These are phyloP conservation scores for Anniella stebbinsi DNA, from an alignment of 2,797 vertebrate species.

Conservation along the genomic window DNA sequence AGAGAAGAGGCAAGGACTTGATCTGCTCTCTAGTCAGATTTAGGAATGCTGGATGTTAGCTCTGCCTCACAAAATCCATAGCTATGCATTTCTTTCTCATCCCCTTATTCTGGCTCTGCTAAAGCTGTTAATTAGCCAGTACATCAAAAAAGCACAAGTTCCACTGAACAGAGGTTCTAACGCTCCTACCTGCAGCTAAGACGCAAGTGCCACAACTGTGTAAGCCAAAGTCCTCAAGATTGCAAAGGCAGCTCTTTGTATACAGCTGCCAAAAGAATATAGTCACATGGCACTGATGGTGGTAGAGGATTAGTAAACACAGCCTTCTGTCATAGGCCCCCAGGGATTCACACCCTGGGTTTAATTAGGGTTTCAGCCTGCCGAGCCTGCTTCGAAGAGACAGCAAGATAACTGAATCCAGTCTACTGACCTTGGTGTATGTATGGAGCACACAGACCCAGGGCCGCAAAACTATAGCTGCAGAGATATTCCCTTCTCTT, in stretches of 20 bases:
- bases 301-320: constrained; percentile 62
- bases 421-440: constrained; percentile 37
- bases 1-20: constrained; percentile 20
- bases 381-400: constrained; percentile 63
- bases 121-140: constrained; percentile 57
- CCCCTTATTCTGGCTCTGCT: constrained; percentile 23
- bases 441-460: constrained; percentile 26
- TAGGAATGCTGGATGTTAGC: constrained; percentile 43
- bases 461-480: constrained; percentile 14
- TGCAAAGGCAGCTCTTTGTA: constrained; percentile 53
- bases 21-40: constrained; percentile 19
- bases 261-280: constrained; percentile 72
- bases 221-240: constrained; percentile 59
- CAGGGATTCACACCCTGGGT: constrained; percentile 63
- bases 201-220: constrained; percentile 69
- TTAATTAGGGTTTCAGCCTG: constrained; percentile 66
- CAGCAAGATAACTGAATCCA: constrained; percentile 40
- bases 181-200: constrained; percentile 71
- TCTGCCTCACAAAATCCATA: constrained; percentile 26
- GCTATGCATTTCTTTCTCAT: constrained; percentile 39
- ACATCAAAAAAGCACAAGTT: constrained; percentile 62
- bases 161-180: constrained; percentile 61
- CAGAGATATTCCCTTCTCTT: not conserved
- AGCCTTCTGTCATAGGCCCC: constrained; percentile 59
- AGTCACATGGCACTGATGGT: constrained; percentile 58